Base-by-base conservation (phyloP, 1,140 invertebrate species). In the Gerris buenoi region DNA sequence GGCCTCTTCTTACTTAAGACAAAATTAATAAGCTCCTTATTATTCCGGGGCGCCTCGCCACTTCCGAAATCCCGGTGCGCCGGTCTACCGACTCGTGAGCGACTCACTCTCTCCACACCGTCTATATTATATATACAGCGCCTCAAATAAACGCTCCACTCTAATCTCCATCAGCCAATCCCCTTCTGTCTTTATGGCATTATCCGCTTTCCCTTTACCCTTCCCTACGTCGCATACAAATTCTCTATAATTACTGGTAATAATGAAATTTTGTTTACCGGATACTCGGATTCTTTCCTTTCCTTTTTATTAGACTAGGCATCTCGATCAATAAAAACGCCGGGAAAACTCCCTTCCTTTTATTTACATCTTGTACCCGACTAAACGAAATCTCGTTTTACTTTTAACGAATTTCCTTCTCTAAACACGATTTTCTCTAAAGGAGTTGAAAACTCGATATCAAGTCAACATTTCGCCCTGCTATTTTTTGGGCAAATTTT, bases 11-110 rank as follows among this genome's bases (percentile, higher is more conserved):
- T 67, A 61, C 66, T 67, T 67, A 67, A 67, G 66, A 67, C 66
- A 60, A 67, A 67, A 67, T 67, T 67, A 67, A 67, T 67, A 67
- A 63, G 66, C 66, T 67, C 62, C 66, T 67, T 67, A 67, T 67
- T 67, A 67, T 67, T 67, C 66, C 61, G 59, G n/a, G 66, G 58
- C 29, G 66, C 66, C 61, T 64, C 66, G 66, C 66, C 61, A 58
- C 66, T 67, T 67, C 61, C 66, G 46, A 67, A 67, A 67, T 57
- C 64, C 64, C 58, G 23, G 10, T 22, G 27, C 2, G 2, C 46
- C 3, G 23, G 25, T 22, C 65, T 25, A 56, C 63, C 66, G 22
- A 60, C 5, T 22, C 14, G 28, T 65, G 28, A 13, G 29, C 57
- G 18, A 46, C 5, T 46, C 33, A 10, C 18, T 18, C 5, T 46